Conservation (phyloP, 2,797 vertebrate species). For the Eupleurogrammus muticus region DNA sequence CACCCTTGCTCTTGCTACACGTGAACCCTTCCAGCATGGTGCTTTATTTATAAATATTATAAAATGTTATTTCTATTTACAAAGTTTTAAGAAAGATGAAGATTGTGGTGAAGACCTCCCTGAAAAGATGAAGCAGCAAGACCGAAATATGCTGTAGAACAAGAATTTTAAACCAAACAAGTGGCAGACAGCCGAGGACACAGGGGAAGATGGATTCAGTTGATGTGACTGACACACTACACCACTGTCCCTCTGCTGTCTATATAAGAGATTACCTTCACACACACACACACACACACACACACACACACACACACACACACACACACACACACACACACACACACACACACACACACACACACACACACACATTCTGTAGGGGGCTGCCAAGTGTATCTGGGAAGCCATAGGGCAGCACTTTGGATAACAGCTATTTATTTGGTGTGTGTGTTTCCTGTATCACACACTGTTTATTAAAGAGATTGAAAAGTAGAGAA, state of each 20-base stretch:
- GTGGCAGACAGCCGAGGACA: neutral
- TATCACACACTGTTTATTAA: slow-evolving; percentile 26
- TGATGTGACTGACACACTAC: slow-evolving; percentile 15
- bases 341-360: neutral
- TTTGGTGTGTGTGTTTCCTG: slow-evolving; percentile 19
- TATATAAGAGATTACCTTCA: neutral
- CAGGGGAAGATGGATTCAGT: slow-evolving; percentile 10
- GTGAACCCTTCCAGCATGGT: no score
- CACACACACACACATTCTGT: slow-evolving; percentile 6
- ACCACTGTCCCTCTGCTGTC: neutral
- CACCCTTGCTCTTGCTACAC: no score
- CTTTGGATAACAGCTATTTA: slow-evolving; percentile 47
- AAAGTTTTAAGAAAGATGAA: neutral
- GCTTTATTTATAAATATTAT: no score
- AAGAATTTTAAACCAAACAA: neutral
- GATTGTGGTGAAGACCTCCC: neutral
- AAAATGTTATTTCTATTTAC: no score
- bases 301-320: neutral
- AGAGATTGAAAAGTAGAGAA: slow-evolving; percentile 18
- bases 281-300: slow-evolving; percentile 3
- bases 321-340: slow-evolving; percentile 13
- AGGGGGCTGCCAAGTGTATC: slow-evolving; percentile 28
- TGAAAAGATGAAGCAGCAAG: neutral
- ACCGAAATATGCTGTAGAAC: neutral
- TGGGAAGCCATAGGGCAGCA: slow-evolving; percentile 23